Evolutionary conservation across 2,888 invertebrate species (phyloP).

Genomic region (Temnothorax rugatulus): DNA sequence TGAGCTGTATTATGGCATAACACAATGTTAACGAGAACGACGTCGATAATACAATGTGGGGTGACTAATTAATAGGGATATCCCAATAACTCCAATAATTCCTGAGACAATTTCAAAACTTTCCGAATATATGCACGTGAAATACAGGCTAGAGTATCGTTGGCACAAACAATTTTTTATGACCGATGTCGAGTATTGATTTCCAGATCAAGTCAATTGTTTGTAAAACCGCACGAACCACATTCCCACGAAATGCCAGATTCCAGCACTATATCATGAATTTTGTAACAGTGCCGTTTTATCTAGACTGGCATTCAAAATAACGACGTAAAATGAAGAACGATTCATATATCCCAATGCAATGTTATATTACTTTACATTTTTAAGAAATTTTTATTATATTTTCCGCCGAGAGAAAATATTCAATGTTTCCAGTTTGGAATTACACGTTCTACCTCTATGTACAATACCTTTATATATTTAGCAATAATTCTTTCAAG

Average conservation of each 20-base stretch:
- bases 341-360: background rate
- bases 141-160: constrained; percentile 24
- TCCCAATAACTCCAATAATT: constrained; percentile 60
- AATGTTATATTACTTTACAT: background rate
- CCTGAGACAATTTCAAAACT: constrained; percentile 62
- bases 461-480: background rate
- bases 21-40: constrained; percentile 62
- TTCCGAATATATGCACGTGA: constrained; percentile 29
- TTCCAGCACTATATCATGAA: background rate
- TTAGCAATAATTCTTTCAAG: background rate
- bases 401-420: background rate
- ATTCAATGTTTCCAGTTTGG: background rate
- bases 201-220: constrained; percentile 30
- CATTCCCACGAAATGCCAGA: background rate
- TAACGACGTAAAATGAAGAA: background rate
- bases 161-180: constrained; percentile 6
- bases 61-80: constrained; percentile 62
- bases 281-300: background rate
- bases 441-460: background rate
- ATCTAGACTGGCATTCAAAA: background rate
- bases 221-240: background rate
- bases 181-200: background rate
- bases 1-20: constrained; percentile 20
- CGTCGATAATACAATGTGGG: constrained; percentile 59
- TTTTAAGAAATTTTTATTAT: background rate